Conservation (phyloP, 2,797 vertebrate species). For the Typhlichthys subterraneus region DNA sequence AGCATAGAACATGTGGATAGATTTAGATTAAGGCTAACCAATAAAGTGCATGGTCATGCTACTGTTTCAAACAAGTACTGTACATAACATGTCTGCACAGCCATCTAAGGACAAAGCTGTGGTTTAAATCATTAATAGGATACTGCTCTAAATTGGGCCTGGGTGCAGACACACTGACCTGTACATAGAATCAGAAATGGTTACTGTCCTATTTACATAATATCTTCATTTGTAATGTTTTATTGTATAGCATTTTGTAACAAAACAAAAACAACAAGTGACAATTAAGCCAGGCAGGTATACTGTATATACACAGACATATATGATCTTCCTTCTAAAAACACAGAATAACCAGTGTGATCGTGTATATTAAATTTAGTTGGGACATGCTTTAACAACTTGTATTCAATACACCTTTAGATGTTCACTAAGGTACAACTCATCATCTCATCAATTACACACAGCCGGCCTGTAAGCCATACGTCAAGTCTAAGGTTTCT, state of each 20-base stretch:
- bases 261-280: too few species aligned
- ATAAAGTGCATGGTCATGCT: conserved; percentile 17
- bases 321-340: too few species aligned
- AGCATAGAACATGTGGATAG: not conserved
- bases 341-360: not conserved
- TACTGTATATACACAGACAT: too few species aligned
- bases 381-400: conserved; percentile 49
- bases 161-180: conserved; percentile 32
- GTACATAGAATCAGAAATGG: conserved; percentile 26
- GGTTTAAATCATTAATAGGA: conserved; percentile 65
- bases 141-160: conserved; percentile 42
- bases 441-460: conserved; percentile 76
- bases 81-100: conserved; percentile 43
- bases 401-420: conserved; percentile 41
- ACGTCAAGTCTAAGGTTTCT: conserved; percentile 77
- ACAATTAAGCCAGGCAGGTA: too few species aligned
- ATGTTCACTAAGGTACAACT: conserved; percentile 53
- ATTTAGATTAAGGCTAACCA: conserved; percentile 11
- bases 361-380: conserved; percentile 15
- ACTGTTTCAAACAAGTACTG: conserved; percentile 45
- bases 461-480: conserved; percentile 68
- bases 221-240: not conserved
- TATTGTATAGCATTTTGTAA: too few species aligned
- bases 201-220: conserved; percentile 23
- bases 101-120: conserved; percentile 41